Percentiles rank a stretch among this genome's conserved stretches.
These are phyloP conservation scores for Platysteira castanea DNA, from an alignment of 2,113 vertebrate genomes.

Conservation along the genomic window DNA sequence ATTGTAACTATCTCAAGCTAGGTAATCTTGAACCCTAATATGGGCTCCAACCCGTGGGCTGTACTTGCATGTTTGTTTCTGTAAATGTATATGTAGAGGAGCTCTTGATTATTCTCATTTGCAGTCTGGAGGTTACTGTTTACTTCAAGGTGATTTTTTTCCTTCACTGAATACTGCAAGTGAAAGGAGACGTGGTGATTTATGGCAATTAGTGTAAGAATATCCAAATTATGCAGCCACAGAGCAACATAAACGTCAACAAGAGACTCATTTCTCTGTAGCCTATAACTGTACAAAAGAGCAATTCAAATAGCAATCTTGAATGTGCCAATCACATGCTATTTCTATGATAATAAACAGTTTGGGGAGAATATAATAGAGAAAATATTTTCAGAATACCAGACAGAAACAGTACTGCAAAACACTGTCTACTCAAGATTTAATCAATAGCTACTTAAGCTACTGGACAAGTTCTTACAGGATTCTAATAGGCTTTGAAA, in stretches of 20 bases:
- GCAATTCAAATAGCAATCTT: neutral
- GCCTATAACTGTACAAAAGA: neutral
- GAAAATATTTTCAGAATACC: neutral
- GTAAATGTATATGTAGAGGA: rapidly evolving
- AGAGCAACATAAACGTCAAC: neutral
- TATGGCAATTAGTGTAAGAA: neutral
- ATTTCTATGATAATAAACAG: neutral
- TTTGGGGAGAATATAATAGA: neutral
- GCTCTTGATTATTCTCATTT: neutral
- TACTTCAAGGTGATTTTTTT: neutral
- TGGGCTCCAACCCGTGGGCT: rapidly evolving
- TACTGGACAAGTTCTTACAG: neutral
- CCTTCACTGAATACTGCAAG: neutral
- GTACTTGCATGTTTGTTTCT: neutral
- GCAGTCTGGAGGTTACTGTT: neutral
- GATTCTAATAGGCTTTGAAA: neutral
- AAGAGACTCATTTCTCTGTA: neutral
- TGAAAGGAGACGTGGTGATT: neutral
- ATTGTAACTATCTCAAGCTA: neutral
- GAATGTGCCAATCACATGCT: neutral
- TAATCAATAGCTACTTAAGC: neutral
- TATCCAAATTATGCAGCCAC: neutral
- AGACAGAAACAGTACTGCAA: neutral
- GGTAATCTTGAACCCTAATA: neutral
- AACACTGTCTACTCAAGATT: neutral